phyloP scores from a whole-genome alignment of 2,888 invertebrate species.

The Coleophora flavipennella region DNA sequence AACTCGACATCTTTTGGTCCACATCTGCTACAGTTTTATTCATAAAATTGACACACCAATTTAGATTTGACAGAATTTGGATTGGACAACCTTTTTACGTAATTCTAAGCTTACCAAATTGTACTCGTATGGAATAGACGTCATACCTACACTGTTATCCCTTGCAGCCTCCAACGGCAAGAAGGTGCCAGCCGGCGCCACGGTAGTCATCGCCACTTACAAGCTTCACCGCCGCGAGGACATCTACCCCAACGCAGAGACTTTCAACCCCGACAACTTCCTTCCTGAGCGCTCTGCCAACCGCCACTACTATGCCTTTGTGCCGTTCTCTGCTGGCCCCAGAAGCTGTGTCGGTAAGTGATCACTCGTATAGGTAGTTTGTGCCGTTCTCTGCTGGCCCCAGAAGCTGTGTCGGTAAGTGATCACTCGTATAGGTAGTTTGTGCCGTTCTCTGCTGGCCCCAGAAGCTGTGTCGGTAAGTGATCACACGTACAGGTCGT shows the following conservation, averaged over 20 bases:
- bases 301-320: conserved; percentile 85
- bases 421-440: too few relatives aligned
- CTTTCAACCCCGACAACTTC: conserved; percentile 89
- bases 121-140: too few relatives aligned
- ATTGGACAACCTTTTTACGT: too few relatives aligned
- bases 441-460: conserved; percentile 87
- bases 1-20: too few relatives aligned
- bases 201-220: conserved; percentile 77
- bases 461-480: conserved; percentile 85
- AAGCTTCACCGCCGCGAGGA: conserved; percentile 80
- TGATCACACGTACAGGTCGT: too few relatives aligned
- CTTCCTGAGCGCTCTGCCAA: conserved; percentile 83
- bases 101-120: too few relatives aligned
- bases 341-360: conserved; percentile 83
- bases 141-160: too few relatives aligned
- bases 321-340: conserved; percentile 88
- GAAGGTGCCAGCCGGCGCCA: conserved; percentile 78
- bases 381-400: conserved; percentile 89
- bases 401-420: conserved; percentile 83
- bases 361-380: too few relatives aligned
- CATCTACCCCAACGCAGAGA: conserved; percentile 82
- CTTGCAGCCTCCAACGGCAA: conserved; percentile 74
- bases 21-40: too few relatives aligned
- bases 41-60: too few relatives aligned
- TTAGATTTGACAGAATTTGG: too few relatives aligned